Percentiles rank a stretch among this genome's conserved stretches.
Conservation (phyloP, 2,113 vertebrate species). For the Crotalus viridis region DNA sequence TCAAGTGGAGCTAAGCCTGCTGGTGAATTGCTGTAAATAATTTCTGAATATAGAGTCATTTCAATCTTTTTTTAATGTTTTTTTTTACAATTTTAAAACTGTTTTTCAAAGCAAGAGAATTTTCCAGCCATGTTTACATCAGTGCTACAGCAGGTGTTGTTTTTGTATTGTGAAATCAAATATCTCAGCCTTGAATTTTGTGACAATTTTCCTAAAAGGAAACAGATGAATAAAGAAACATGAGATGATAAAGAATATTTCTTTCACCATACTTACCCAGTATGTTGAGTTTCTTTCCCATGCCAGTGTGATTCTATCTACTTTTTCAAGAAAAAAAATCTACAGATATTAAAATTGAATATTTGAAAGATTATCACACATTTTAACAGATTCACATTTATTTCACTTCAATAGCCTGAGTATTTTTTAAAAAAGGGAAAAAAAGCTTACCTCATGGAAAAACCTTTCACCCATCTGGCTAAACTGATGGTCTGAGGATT, state of each 20-base stretch:
- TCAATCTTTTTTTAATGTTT: neutral
- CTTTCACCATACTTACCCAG: neutral
- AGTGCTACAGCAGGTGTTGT: neutral
- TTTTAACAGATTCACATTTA: neutral
- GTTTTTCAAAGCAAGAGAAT: neutral
- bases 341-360: neutral
- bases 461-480: constrained; percentile 80
- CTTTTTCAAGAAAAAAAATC: neutral
- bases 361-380: neutral
- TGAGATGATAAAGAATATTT: neutral
- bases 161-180: neutral
- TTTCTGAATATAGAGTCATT: neutral
- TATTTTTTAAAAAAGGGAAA: neutral
- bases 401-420: neutral
- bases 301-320: neutral
- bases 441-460: constrained; percentile 79
- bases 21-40: neutral
- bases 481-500: constrained; percentile 71
- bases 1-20: neutral
- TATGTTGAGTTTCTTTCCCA: neutral
- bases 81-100: too few relatives aligned
- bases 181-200: neutral
- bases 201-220: neutral
- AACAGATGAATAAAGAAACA: neutral
- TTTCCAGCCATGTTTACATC: neutral